Evolutionary conservation across 2,113 vertebrate genomes (phyloP).

Genomic region (Gadus chalcogrammus): DNA sequence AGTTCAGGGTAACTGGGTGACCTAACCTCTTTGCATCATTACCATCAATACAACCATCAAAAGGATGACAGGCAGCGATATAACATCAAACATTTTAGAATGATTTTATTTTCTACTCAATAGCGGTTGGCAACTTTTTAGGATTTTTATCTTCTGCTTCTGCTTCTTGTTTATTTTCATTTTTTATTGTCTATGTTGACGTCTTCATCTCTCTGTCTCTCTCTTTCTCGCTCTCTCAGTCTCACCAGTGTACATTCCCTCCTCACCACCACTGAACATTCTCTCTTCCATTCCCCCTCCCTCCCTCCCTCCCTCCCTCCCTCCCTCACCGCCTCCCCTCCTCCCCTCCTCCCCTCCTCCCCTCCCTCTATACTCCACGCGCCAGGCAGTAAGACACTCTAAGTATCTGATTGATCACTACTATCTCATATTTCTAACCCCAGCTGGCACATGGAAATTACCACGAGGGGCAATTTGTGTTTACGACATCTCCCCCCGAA

Average conservation of each 20-base stretch:
- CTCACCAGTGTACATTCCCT: not conserved
- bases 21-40: slow-evolving; percentile 47
- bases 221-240: not conserved
- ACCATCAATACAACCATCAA: not conserved
- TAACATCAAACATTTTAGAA: not conserved
- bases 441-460: slow-evolving; percentile 51
- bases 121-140: not conserved
- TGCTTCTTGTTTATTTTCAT: not conserved
- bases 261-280: not conserved
- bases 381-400: slow-evolving; percentile 38
- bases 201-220: not conserved
- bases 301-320: not conserved
- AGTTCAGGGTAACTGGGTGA: slow-evolving; percentile 50
- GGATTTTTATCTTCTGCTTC: not conserved
- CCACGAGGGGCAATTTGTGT: slow-evolving; percentile 57
- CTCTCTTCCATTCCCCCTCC: not conserved
- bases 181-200: not conserved
- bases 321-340: not conserved
- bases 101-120: too few relatives aligned
- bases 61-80: not conserved
- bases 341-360: not conserved
- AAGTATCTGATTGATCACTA: slow-evolving; percentile 58
- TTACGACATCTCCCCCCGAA: slow-evolving; percentile 58
- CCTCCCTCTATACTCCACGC: slow-evolving; percentile 17
- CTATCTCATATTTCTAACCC: slow-evolving; percentile 54